phyloP scores from a whole-genome alignment of 2,113 vertebrate species.

The Puma concolor region DNA sequence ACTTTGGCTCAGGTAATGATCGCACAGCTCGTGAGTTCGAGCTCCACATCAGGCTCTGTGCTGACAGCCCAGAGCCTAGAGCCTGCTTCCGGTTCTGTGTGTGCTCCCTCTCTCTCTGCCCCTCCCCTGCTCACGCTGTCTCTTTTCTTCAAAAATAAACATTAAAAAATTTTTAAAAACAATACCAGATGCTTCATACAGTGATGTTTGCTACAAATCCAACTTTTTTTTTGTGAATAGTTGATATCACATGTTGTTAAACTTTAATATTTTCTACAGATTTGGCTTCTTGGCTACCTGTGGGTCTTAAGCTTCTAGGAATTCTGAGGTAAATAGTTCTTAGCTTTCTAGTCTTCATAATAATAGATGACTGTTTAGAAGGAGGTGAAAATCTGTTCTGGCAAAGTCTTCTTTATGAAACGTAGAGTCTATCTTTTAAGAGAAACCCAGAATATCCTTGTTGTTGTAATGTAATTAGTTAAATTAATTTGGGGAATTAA shows the following conservation, averaged over 20 bases:
- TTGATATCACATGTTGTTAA: background rate
- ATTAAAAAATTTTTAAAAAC: no score
- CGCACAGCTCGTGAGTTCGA: no score
- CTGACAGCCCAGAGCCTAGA: no score
- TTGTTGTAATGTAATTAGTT: background rate
- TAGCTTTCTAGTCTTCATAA: background rate
- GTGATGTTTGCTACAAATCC: background rate
- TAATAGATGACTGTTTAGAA: background rate
- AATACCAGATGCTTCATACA: background rate
- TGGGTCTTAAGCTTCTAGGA: background rate
- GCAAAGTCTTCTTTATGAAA: background rate
- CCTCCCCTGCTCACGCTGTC: no score
- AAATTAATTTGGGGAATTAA: background rate
- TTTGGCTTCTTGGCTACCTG: background rate
- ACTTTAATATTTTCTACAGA: background rate
- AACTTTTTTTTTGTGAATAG: background rate
- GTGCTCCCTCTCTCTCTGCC: no score
- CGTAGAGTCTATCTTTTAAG: background rate
- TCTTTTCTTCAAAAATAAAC: no score
- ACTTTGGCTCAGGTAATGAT: no score
- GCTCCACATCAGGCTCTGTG: no score
- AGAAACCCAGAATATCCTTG: background rate
- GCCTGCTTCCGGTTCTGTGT: no score
- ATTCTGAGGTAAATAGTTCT: background rate
- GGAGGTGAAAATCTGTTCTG: background rate